These are phyloP conservation scores for Leptopilina myrica DNA, from an alignment of 2,888 invertebrate genomes.

Conservation along the genomic window DNA sequence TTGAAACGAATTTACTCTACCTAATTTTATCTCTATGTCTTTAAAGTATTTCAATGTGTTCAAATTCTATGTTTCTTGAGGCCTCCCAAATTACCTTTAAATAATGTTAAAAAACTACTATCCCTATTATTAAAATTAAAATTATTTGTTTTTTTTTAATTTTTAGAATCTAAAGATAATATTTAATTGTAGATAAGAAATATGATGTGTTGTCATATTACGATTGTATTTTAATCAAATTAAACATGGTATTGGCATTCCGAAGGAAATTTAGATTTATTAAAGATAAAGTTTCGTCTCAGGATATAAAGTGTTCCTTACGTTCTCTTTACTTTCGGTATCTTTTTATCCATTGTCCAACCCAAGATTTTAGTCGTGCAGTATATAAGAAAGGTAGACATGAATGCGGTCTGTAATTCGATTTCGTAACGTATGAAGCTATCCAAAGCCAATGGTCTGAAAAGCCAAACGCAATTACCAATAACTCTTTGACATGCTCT, in stretches of 20 bases:
- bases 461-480: slow-evolving; percentile 72
- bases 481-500: slow-evolving; percentile 72
- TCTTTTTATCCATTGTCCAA: slow-evolving; percentile 47
- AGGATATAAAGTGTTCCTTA: neutral
- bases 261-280: slow-evolving; percentile 9
- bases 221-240: neutral
- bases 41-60: neutral
- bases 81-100: neutral
- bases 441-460: slow-evolving; percentile 74
- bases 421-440: slow-evolving; percentile 75
- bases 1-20: slow-evolving; percentile 22
- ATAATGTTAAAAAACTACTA: too few relatives aligned
- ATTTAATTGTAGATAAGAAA: too few relatives aligned
- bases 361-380: slow-evolving; percentile 64
- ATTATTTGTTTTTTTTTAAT: too few relatives aligned
- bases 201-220: too few relatives aligned
- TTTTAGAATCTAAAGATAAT: too few relatives aligned
- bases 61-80: neutral
- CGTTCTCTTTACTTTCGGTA: slow-evolving; percentile 1
- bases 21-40: slow-evolving; percentile 33
- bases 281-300: neutral
- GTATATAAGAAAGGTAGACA: slow-evolving; percentile 65
- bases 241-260: neutral
- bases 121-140: too few relatives aligned
- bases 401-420: slow-evolving; percentile 69